These are phyloP conservation scores for Tokudaia muenninki DNA, from an alignment of 2,797 vertebrate species.

Conservation along the genomic window DNA sequence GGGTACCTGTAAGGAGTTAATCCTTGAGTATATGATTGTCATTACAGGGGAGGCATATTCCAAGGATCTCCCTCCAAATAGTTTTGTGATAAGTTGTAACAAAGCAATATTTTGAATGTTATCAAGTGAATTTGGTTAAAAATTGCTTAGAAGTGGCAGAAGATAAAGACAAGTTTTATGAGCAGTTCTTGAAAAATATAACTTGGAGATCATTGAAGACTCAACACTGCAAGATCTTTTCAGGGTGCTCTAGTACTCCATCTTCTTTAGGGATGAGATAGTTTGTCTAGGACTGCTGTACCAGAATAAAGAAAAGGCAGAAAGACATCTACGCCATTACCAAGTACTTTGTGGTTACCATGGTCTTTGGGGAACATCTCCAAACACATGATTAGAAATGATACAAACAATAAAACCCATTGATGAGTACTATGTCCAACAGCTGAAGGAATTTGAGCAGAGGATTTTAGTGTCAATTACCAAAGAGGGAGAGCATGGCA, in stretches of 20 bases:
- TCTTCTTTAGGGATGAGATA: constrained; percentile 94
- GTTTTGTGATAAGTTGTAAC: constrained; percentile 98
- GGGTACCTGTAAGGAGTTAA: constrained; percentile 98
- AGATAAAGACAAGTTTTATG: constrained; percentile 95
- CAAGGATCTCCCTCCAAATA: constrained; percentile 92
- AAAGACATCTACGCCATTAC: constrained; percentile 84
- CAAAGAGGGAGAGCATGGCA: constrained; percentile 95
- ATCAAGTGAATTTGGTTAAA: constrained; percentile 97
- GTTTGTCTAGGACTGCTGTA: constrained; percentile 95
- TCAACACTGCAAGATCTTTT: constrained; percentile 93
- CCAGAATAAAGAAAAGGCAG: constrained; percentile 96
- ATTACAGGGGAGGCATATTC: constrained; percentile 96
- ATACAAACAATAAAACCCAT: constrained; percentile 98
- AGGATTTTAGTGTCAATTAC: constrained; percentile 96
- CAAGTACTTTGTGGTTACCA: constrained; percentile 97
- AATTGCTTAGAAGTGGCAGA: constrained; percentile 94
- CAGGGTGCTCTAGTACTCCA: constrained; percentile 90
- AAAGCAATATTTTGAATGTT: constrained; percentile 98
- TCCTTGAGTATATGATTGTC: constrained; percentile 95
- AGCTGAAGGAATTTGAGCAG: constrained; percentile 95
- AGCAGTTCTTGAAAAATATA: constrained; percentile 96
- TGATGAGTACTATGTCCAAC: constrained; percentile 93
- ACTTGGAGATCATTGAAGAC: constrained; percentile 96
- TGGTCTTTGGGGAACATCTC: constrained; percentile 83
- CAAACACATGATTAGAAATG: constrained; percentile 96